These are phyloP conservation scores for Abscondita cerata DNA, from an alignment of 2,888 invertebrate species.

Conservation along the genomic window DNA sequence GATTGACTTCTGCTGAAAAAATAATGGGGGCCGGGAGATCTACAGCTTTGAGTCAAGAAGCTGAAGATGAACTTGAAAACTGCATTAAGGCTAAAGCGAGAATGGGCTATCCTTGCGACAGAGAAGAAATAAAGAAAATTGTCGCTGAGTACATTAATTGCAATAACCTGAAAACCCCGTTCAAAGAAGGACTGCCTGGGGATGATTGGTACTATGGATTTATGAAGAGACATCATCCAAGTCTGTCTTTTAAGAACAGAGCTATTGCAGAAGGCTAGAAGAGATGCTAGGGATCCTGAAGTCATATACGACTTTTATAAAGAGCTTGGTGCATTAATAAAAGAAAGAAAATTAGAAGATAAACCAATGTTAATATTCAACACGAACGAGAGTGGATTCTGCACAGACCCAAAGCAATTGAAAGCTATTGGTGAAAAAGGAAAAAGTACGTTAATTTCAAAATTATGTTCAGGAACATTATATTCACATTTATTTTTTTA, in stretches of 20 bases:
- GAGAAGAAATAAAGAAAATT: background rate
- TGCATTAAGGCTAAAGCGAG: background rate
- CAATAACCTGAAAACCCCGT: conserved; percentile 19
- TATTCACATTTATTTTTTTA: no score
- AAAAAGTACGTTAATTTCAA: no score
- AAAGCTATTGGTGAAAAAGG: conserved; percentile 40
- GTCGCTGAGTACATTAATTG: background rate
- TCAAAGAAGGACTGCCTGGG: conserved; percentile 36
- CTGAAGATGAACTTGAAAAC: background rate
- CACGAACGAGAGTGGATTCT: conserved; percentile 39
- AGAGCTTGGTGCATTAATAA: background rate
- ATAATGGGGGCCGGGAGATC: conserved; percentile 4
- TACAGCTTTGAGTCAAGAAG: background rate
- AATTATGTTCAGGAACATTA: no score
- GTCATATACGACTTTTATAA: conserved; percentile 3
- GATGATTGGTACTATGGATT: conserved; percentile 24
- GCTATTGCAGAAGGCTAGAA: conserved; percentile 12
- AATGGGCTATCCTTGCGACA: conserved; percentile 20
- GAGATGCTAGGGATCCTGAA: no score
- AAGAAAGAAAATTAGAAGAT: background rate
- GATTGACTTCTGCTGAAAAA: background rate
- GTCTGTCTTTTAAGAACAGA: conserved; percentile 36
- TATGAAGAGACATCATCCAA: conserved; percentile 26
- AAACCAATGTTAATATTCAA: conserved; percentile 29
- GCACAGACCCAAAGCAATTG: conserved; percentile 35